Percentiles rank a stretch among this genome's conserved stretches.
These are phyloP conservation scores for Heteromormyrus szaboi DNA, from an alignment of 2,797 vertebrate genomes.

Conservation along the genomic window DNA sequence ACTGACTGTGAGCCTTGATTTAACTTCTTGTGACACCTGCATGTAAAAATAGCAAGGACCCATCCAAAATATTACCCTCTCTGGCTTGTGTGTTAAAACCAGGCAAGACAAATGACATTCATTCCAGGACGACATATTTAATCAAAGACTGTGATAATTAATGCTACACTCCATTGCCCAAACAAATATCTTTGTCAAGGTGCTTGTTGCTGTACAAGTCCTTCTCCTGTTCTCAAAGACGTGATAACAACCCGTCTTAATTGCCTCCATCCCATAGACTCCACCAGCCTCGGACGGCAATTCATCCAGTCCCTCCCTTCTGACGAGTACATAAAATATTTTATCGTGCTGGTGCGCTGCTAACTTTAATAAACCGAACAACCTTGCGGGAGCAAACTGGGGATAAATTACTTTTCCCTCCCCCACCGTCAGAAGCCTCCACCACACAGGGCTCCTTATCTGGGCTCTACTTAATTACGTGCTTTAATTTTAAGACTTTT, in stretches of 20 bases:
- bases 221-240: slow-evolving; percentile 67
- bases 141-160: slow-evolving; percentile 72
- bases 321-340: slow-evolving; percentile 84
- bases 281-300: slow-evolving; percentile 56
- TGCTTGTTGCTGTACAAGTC: slow-evolving; percentile 67
- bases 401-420: slow-evolving; percentile 84
- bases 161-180: slow-evolving; percentile 70
- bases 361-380: slow-evolving; percentile 89
- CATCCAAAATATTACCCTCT: slow-evolving; percentile 53
- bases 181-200: slow-evolving; percentile 79
- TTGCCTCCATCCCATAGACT: slow-evolving; percentile 70
- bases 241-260: slow-evolving; percentile 78
- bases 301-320: slow-evolving; percentile 57
- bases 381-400: slow-evolving; percentile 78
- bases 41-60: slow-evolving; percentile 40
- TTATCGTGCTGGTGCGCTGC: slow-evolving; percentile 75
- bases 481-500: slow-evolving; percentile 91
- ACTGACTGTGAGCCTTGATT: slow-evolving; percentile 29
- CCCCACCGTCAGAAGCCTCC: slow-evolving; percentile 65
- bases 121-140: slow-evolving; percentile 61
- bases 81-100: slow-evolving; percentile 44
- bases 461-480: slow-evolving; percentile 90
- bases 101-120: slow-evolving; percentile 69
- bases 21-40: slow-evolving; percentile 30
- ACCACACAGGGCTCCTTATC: slow-evolving; percentile 83